These are phyloP conservation scores for Sussaba pulchella DNA, from an alignment of 2,888 invertebrate species.

Conservation along the genomic window DNA sequence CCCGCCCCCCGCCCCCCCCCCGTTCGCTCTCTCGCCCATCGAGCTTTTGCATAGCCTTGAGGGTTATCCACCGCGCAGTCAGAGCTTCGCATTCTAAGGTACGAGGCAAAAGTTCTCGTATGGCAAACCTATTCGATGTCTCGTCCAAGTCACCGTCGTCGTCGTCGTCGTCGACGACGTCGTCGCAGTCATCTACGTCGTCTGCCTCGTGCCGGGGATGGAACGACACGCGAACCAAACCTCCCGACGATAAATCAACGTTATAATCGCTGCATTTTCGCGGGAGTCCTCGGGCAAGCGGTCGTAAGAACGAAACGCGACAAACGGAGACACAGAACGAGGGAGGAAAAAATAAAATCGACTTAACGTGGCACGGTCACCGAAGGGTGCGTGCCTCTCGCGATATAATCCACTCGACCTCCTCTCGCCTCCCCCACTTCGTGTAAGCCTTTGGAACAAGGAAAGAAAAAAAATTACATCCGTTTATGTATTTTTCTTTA, in stretches of 20 bases:
- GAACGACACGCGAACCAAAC: conserved; percentile 69
- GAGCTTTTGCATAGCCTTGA: conserved; percentile 58
- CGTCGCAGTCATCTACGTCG: conserved; percentile 11
- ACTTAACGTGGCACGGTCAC: conserved; percentile 6
- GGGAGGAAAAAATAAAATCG: conserved; percentile 14
- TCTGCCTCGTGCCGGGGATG: conserved; percentile 60
- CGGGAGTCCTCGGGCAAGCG: conserved; percentile 51
- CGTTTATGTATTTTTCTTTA: conserved; percentile 3
- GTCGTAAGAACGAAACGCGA: conserved; percentile 30
- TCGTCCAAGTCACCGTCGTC: conserved; percentile 68
- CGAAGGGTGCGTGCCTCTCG: conserved; percentile 37
- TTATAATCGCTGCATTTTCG: conserved; percentile 74
- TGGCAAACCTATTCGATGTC: conserved; percentile 52
- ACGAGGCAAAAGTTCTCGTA: conserved; percentile 74
- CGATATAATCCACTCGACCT: conserved; percentile 28
- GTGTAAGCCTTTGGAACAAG: conserved; percentile 7
- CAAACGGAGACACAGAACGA: background rate
- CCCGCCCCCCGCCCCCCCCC: conserved; percentile 6
- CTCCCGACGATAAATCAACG: conserved; percentile 71
- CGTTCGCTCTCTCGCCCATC: background rate
- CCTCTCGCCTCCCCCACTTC: background rate
- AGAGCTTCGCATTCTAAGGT: conserved; percentile 73
- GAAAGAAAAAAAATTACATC: background rate
- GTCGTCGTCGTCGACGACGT: background rate
- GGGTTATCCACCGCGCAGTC: conserved; percentile 47